Base-by-base conservation (phyloP, 1,140 invertebrate genomes). In the Drosophila pseudoobscura region DNA sequence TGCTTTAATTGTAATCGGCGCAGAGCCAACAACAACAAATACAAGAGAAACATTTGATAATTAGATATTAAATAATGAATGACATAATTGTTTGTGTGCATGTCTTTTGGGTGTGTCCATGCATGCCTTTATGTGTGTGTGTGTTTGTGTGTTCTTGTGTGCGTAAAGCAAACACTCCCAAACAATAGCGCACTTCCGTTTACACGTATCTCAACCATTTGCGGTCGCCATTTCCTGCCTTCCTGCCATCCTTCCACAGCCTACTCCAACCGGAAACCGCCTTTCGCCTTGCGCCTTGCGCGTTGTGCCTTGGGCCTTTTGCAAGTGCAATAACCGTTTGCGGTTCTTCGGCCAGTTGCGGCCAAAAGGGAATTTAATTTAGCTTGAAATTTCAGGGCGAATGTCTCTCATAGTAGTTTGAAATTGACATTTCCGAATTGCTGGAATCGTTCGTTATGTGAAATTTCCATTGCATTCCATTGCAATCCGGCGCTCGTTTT, bases 11-110 rank as follows among this genome's bases (percentile, higher is more conserved):
- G 80, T 85, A 80, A 80, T 84, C 80, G 61, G 46, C 17, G 63
- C 58, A 51, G 17, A 53, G 24, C 44, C 62, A 45, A 17, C 45
- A 44, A 20, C 52, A n/a, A n/a, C n/a, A n/a, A n/a, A n/a, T n/a
- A n/a, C n/a, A 31, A 15, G 35, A 47, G 52, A 46, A 52, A 65
- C 79, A 58, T 39, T 69, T 72, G 65, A 85, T 85, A 79, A 87
- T 85, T 87, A 74, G 73, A 79, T 84, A 82, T 87, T 85, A 85
- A 85, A 87, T 87, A 87, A 87, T 80, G 72, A 87, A 85, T 85
- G 75, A 75, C 78, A 57, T 75, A 82, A 80, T 72, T 72, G 78
- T 77, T 52, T 75, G 5, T 26, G 24, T 26, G 24, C 24, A 26
- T 9, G 44, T 7, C 31, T 51, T 47, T 70, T 41, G 53, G 13